Conservation (phyloP, 2,888 invertebrate species). For the Pseudoips prasinana region DNA sequence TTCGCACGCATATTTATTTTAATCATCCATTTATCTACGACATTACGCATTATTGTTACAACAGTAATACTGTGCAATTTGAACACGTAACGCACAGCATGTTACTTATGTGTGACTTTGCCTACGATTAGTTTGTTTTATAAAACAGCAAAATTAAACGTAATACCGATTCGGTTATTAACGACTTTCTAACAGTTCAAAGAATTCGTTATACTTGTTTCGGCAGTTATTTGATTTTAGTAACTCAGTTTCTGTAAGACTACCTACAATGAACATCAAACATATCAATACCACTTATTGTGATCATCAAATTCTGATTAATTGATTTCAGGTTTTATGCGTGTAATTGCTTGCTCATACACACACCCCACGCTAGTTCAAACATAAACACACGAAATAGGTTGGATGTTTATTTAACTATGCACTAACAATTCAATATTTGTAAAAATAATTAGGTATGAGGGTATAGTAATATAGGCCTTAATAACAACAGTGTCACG, state of each 20-base stretch:
- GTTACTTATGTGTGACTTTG: constrained; percentile 25
- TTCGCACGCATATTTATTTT: constrained; percentile 42
- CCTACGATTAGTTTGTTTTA: constrained; percentile 24
- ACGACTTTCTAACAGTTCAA: constrained; percentile 25
- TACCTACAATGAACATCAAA: too few relatives aligned
- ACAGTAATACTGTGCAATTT: constrained; percentile 35
- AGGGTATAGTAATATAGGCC: too few relatives aligned
- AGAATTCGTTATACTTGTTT: constrained; percentile 21
- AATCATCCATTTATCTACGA: constrained; percentile 46
- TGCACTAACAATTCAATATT: not conserved
- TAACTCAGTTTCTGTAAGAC: too few relatives aligned
- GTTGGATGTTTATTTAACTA: too few relatives aligned
- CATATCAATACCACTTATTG: too few relatives aligned
- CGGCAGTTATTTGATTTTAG: constrained; percentile 22
- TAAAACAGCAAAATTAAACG: constrained; percentile 27
- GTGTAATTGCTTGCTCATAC: too few relatives aligned
- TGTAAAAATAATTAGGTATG: too few relatives aligned
- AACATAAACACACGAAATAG: too few relatives aligned
- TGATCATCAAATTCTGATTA: too few relatives aligned
- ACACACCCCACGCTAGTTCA: too few relatives aligned
- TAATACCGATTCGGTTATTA: constrained; percentile 31
- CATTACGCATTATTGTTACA: constrained; percentile 49
- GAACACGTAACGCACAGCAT: constrained; percentile 28
- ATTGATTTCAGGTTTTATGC: too few relatives aligned
- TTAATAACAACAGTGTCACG: too few relatives aligned